Base-by-base conservation (phyloP, 2,888 invertebrate genomes). In the Calameuta filiformis region DNA sequence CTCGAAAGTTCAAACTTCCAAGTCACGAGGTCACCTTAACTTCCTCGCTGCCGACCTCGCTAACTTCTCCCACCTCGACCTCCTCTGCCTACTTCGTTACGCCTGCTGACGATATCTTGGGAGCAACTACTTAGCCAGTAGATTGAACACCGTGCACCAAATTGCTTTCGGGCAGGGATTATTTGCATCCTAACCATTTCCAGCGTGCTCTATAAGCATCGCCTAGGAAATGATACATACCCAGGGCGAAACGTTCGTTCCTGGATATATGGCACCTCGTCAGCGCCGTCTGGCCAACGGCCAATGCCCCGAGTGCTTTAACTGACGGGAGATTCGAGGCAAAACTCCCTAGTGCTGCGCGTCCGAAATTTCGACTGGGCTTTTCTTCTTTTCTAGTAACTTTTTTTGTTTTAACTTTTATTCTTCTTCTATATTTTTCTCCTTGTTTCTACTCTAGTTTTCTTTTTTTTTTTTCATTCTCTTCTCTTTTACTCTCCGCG, bases 151-250 rank as follows among this genome's bases (percentile, higher is more conserved):
- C 83, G 83, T 83, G 83, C 69, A 69, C 84, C 86, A 89, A 89
- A 90, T 90, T 89, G 89, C 87, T 89, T 89, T 88, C 86, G 85
- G 85, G 85, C 78, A 69, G 73, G 79, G 78, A 88, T 84, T 89
- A 87, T 87, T 88, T 89, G 86, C 87, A 86, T 87, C 83, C 83
- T 79, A 80, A 82, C 80, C 84, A 81, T 81, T 85, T 82, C 77
- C 81, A 79, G 33, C 11, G 69, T 31, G 23, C 75, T 30, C 75
- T 31, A 23, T 75, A 68, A 34, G 73, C 56, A 68, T 73, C 35
- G 78, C 40, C 73, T 73, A 75, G 77, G 79, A 79, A 81, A 83
- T 79, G 77, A 83, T 82, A 78, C 81, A 81, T 83, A 40, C 40
- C 40, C 40, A 40, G 69, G 30, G 33, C 69, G 31, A 69, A 30